Evolutionary conservation across 2,113 vertebrate genomes (phyloP).

Genomic region (Lutjanus erythropterus): DNA sequence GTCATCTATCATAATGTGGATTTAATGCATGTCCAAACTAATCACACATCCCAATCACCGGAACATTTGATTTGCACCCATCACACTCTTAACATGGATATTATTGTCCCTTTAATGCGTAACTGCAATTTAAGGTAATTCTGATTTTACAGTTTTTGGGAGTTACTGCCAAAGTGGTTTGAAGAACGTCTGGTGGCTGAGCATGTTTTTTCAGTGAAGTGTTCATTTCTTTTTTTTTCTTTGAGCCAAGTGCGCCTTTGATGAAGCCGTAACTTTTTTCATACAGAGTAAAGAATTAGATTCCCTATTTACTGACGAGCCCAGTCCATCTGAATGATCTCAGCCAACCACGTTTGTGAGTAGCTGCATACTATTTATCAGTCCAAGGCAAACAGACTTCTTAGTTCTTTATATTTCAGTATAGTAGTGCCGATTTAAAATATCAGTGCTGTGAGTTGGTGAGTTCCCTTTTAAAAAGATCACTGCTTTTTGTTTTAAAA

Average conservation of each 20-base stretch:
- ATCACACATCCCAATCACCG: background rate
- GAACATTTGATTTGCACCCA: background rate
- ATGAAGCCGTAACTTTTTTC: background rate
- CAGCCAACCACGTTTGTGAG: background rate
- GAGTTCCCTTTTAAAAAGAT: background rate
- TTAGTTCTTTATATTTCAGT: background rate
- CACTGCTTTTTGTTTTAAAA: background rate
- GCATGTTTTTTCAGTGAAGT: background rate
- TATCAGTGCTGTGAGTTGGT: background rate
- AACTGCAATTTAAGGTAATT: no score
- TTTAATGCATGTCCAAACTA: background rate
- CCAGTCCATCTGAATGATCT: no score
- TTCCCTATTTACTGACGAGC: background rate
- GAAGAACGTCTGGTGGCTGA: background rate
- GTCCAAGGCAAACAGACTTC: no score
- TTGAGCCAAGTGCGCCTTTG: background rate
- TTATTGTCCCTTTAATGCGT: background rate
- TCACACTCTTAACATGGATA: background rate
- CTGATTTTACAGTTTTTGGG: background rate
- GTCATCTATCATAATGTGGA: background rate
- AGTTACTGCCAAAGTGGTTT: background rate
- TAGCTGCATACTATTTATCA: background rate
- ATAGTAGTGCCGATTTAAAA: background rate
- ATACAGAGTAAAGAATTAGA: background rate
- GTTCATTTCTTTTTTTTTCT: background rate